These are phyloP conservation scores for Sylvicapra grimmia DNA, from an alignment of 2,113 vertebrate species.

Conservation along the genomic window DNA sequence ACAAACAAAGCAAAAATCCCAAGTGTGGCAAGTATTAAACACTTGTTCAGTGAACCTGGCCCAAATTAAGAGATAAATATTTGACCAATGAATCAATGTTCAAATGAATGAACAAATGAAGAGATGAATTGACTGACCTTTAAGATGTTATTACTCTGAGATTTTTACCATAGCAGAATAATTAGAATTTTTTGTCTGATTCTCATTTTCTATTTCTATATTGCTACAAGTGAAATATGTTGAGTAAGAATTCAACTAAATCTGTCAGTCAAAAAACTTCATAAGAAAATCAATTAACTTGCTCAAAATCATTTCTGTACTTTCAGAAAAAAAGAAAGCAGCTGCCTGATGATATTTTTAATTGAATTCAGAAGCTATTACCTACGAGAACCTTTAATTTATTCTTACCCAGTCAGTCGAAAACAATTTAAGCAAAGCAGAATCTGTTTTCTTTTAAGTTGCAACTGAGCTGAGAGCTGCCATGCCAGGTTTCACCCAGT, in stretches of 20 bases:
- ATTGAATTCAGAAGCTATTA: slow-evolving; percentile 72
- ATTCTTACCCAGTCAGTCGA: slow-evolving; percentile 70
- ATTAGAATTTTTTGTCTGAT: slow-evolving; percentile 26
- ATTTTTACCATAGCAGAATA: slow-evolving; percentile 12
- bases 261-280: slow-evolving; percentile 58
- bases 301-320: slow-evolving; percentile 61
- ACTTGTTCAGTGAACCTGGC: not conserved
- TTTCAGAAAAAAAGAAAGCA: slow-evolving; percentile 48
- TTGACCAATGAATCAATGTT: slow-evolving; percentile 50
- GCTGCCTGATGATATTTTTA: slow-evolving; percentile 71
- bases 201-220: slow-evolving; percentile 22
- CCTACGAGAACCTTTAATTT: slow-evolving; percentile 68
- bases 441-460: slow-evolving; percentile 68
- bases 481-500: slow-evolving; percentile 59
- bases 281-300: slow-evolving; percentile 69
- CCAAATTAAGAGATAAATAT: slow-evolving; percentile 46
- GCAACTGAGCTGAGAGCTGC: slow-evolving; percentile 54
- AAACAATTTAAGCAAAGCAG: slow-evolving; percentile 71
- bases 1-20: not conserved
- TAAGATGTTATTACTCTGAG: slow-evolving; percentile 29
- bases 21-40: slow-evolving; percentile 18
- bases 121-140: slow-evolving; percentile 27
- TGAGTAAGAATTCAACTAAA: slow-evolving; percentile 37
- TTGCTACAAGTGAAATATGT: slow-evolving; percentile 27
- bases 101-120: slow-evolving; percentile 15